Conservation (phyloP, 2,797 vertebrate species). For the Scleropages formosus region DNA sequence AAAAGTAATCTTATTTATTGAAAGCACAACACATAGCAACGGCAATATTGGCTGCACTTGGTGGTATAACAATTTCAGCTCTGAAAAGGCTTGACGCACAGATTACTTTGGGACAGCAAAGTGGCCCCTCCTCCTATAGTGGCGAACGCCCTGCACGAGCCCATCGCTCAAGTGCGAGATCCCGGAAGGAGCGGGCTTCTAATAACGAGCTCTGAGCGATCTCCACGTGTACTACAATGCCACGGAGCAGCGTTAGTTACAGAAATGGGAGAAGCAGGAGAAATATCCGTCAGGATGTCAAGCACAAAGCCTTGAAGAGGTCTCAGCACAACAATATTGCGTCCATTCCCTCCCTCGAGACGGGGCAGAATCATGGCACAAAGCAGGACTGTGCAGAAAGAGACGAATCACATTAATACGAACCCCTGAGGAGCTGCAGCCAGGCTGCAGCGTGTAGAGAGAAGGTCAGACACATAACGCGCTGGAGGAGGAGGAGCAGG, state of each 20-base stretch:
- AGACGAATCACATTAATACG: conserved; percentile 11
- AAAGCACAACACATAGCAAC: not conserved
- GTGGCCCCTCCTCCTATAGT: not conserved
- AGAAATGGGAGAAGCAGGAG: conserved; percentile 5
- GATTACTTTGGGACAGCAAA: not conserved
- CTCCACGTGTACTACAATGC: conserved; percentile 15
- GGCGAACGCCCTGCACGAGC: not conserved
- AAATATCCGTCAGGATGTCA: conserved; percentile 21
- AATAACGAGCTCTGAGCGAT: conserved; percentile 15
- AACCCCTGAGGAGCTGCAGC: not conserved
- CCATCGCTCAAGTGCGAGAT: too few relatives aligned
- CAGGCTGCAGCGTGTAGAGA: too few relatives aligned
- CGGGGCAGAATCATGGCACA: not conserved
- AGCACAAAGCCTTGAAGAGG: not conserved
- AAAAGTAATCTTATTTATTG: not conserved
- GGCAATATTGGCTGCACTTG: not conserved
- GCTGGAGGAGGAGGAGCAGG: too few relatives aligned
- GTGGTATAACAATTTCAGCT: conserved; percentile 11
- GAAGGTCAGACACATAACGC: too few relatives aligned
- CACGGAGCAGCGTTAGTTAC: conserved; percentile 9
- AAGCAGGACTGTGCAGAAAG: not conserved
- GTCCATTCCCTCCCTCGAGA: not conserved
- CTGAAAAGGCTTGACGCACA: not conserved
- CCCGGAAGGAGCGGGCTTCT: conserved; percentile 1
- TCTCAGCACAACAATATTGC: conserved; percentile 3